A percentile compares a stretch with the other conserved stretches of the same genome.
Conservation (phyloP, 2,888 invertebrate genomes). For the Cephus pulcher region DNA sequence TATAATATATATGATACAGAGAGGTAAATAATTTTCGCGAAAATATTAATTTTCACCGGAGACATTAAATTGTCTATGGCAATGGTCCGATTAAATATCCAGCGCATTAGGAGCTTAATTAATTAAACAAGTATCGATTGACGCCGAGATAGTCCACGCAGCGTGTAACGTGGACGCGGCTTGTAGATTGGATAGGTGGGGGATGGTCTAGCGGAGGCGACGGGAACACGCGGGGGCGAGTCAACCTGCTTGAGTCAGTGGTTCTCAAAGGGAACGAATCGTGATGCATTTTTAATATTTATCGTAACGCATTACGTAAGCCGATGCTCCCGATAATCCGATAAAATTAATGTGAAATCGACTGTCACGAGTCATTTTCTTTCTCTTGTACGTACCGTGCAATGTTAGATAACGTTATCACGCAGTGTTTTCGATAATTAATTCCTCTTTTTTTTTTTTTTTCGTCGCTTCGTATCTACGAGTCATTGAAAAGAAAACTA, state of each 20-base stretch:
- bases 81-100: slow-evolving; percentile 18
- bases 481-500: too few relatives aligned
- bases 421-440: too few relatives aligned
- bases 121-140: slow-evolving; percentile 62
- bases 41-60: too few relatives aligned
- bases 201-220: slow-evolving; percentile 19
- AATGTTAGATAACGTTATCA: too few relatives aligned
- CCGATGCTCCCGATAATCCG: too few relatives aligned
- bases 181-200: slow-evolving; percentile 19
- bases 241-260: slow-evolving; percentile 61
- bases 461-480: too few relatives aligned
- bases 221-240: slow-evolving; percentile 33
- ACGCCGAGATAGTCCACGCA: slow-evolving; percentile 43
- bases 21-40: too few relatives aligned
- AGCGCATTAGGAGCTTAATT: slow-evolving; percentile 45
- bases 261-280: slow-evolving; percentile 43
- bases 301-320: not conserved
- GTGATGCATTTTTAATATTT: not conserved
- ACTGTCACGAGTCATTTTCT: too few relatives aligned
- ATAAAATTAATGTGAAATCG: too few relatives aligned
- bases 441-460: too few relatives aligned
- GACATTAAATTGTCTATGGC: not conserved
- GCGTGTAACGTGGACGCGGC: slow-evolving; percentile 54
- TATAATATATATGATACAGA: too few relatives aligned
- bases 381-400: too few relatives aligned